These are phyloP conservation scores for Pomatorhinus ruficollis DNA, from an alignment of 2,113 vertebrate species.

Conservation along the genomic window DNA sequence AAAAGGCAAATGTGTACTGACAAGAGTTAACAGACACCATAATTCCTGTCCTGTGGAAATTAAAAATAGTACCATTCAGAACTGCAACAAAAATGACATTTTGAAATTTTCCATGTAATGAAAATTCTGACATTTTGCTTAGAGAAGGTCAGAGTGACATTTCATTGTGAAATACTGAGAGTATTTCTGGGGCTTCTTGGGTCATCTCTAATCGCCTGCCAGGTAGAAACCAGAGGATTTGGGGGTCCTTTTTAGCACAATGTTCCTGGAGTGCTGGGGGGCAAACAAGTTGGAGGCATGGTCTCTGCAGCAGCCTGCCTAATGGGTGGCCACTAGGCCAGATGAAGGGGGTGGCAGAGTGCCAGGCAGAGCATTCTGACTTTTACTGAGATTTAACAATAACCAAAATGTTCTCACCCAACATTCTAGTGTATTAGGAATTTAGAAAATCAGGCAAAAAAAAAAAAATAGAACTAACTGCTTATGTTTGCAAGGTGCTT, in stretches of 20 bases:
- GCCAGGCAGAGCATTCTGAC: neutral
- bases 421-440: neutral
- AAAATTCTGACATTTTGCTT: slow-evolving; percentile 64
- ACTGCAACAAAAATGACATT: slow-evolving; percentile 61
- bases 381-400: neutral
- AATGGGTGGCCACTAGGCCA: neutral
- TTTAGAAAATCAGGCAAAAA: neutral
- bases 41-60: slow-evolving; percentile 28
- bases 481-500: neutral
- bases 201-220: neutral
- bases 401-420: neutral
- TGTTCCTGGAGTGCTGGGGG: neutral
- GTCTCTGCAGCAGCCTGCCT: neutral
- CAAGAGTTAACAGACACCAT: neutral
- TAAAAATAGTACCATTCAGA: slow-evolving; percentile 36
- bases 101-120: slow-evolving; percentile 62
- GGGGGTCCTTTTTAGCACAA: rapidly evolving
- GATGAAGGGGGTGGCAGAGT: neutral
- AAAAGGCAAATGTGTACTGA: neutral
- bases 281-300: neutral
- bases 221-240: neutral
- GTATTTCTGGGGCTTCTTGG: slow-evolving; percentile 11
- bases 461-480: neutral
- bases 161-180: slow-evolving; percentile 48
- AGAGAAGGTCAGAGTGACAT: slow-evolving; percentile 68